These are phyloP conservation scores for Aporophyla nigra DNA, from an alignment of 2,888 invertebrate genomes.

Conservation along the genomic window DNA sequence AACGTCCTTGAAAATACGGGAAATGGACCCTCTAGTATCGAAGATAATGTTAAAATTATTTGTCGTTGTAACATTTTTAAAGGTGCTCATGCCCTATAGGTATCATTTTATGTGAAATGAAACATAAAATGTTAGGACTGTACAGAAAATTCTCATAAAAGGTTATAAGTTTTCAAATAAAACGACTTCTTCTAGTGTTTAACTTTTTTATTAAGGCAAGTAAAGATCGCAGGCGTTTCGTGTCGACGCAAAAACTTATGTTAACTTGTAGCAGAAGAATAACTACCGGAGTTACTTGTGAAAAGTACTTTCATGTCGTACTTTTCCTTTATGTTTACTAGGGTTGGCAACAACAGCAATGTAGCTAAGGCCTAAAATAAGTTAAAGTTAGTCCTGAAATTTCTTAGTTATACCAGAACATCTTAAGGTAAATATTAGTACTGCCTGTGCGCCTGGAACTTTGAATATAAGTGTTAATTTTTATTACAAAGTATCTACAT, in stretches of 20 bases:
- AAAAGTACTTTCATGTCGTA: conserved; percentile 22
- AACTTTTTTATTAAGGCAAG: conserved; percentile 53
- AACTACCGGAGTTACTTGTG: conserved; percentile 44
- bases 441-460: neutral
- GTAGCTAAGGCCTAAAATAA: neutral
- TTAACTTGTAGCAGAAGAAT: conserved; percentile 47
- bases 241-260: conserved; percentile 52
- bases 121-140: neutral
- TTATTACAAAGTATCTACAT: neutral
- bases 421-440: neutral
- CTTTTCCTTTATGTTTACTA: conserved; percentile 5
- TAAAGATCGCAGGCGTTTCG: conserved; percentile 25
- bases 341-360: conserved; percentile 26
- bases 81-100: neutral
- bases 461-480: neutral
- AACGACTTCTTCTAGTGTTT: conserved; percentile 37
- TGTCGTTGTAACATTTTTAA: neutral
- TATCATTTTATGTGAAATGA: neutral
- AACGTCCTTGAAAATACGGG: too few relatives aligned
- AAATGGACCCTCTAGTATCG: too few relatives aligned
- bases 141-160: conserved; percentile 22
- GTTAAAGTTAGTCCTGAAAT: neutral
- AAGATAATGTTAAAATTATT: too few relatives aligned
- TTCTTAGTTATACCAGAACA: neutral
- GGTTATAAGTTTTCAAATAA: conserved; percentile 49